Evolutionary conservation across 2,113 vertebrate genomes (phyloP).

Genomic region (Saguinus imperator): DNA sequence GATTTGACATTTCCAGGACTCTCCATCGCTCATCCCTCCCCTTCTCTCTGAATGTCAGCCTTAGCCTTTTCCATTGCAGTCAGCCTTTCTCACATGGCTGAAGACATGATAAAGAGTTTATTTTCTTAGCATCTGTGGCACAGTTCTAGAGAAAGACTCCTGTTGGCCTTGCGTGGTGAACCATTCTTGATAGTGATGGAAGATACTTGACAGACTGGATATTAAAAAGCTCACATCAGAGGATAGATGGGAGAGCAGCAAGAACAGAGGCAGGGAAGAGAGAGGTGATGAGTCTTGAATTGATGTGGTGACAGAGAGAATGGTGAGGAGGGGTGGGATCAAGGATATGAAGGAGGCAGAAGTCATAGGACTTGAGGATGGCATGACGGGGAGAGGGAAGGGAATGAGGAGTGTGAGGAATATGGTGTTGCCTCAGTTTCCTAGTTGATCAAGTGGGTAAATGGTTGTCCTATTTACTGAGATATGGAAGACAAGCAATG

Average conservation of each 20-base stretch:
- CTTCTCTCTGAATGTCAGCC: not conserved
- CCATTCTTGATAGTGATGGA: not conserved
- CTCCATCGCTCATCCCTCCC: not conserved
- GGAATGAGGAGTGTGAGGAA: not conserved
- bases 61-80: not conserved
- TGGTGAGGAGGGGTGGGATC: fast-evolving
- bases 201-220: not conserved
- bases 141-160: not conserved
- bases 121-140: not conserved
- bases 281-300: not conserved
- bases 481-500: not conserved
- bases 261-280: not conserved
- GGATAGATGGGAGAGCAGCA: not conserved
- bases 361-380: not conserved
- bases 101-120: not conserved
- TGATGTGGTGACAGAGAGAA: not conserved
- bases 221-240: not conserved
- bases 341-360: not conserved
- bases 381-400: not conserved
- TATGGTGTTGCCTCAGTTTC: not conserved
- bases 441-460: not conserved
- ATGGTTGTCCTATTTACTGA: not conserved
- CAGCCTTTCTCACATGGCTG: not conserved
- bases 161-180: not conserved
- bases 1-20: not conserved